Evolutionary conservation across 2,113 vertebrate species (phyloP).

Genomic region (Syngnathus floridae): DNA sequence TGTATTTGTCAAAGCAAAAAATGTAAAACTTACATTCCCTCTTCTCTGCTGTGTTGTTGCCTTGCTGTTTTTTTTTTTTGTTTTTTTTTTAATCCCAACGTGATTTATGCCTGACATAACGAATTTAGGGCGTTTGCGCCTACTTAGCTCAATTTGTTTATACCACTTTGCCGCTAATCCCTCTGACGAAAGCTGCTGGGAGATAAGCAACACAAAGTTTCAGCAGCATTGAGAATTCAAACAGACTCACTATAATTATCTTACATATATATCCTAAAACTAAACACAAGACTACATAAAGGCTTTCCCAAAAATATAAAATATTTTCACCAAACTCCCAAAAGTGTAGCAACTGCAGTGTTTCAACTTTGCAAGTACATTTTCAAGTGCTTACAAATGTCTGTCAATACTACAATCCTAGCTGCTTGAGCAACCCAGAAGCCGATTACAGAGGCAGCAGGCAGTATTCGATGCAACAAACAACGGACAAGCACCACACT

Average conservation of each 20-base stretch:
- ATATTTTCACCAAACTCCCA: background rate
- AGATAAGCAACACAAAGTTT: slow-evolving; percentile 24
- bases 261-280: too few species aligned
- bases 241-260: background rate
- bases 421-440: slow-evolving; percentile 25
- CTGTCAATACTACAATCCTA: background rate
- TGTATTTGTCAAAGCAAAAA: too few species aligned
- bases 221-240: background rate
- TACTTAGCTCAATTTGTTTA: slow-evolving; percentile 25
- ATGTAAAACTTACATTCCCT: too few species aligned
- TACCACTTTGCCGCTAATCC: slow-evolving; percentile 28
- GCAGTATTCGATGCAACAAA: slow-evolving; percentile 19
- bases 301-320: too few species aligned
- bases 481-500: slow-evolving; percentile 14
- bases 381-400: background rate
- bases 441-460: slow-evolving; percentile 29
- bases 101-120: slow-evolving; percentile 16
- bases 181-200: slow-evolving; percentile 14
- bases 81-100: background rate
- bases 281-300: too few species aligned
- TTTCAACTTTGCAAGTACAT: background rate
- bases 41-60: too few species aligned
- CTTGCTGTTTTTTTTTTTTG: too few species aligned
- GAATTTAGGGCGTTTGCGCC: slow-evolving; percentile 7
- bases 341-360: slow-evolving; percentile 6